Evolutionary conservation across 2,888 invertebrate genomes (phyloP), one percentile per base, ranked within the genome.

Genomic region (Caenorhabditis drosophilae): DNA sequence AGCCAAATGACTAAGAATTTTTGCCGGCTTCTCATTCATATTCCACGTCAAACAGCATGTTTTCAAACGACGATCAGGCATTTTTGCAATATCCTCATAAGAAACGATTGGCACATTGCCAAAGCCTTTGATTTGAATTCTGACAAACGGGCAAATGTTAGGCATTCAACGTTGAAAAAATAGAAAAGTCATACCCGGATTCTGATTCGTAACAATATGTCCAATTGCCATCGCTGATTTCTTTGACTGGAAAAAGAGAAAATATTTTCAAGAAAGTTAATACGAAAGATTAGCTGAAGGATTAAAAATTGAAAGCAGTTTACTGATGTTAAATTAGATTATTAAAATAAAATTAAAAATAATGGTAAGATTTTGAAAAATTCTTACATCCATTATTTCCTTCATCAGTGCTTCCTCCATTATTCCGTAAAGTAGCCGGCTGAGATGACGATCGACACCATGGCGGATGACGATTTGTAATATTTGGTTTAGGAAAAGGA

Each of bases 21-120:
- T 69, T 1, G 45, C 67, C 2, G 46, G 66, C 59, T 78, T 79
- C 23, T 74, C 71, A 44, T 76, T 75, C 38, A 80, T 72, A 64
- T 80, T 80, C 80, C 80, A 80, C 9, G 79, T 80, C 15, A 80
- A 40, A 11, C 52, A 45, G 23, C 62, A 55, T 2, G 69, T 25
- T 15, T 57, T 53, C 11, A 73, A 41, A 34, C 61, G 51, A 23
- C 63, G 38, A 25, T 73, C 69, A 12, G 55, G 36, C 50, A 69
- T 55, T 22, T 56, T 57, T 12, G 68, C 69, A 12, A 73, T 60
- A 9, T 58, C 54, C 1, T 63, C 56, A 40, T 73, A 69, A n/a
- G 57, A 61, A 26, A 69, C 66, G 22, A 73, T 73, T 1, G 70
- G 68, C 2, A 69, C 68, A 51, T 67, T 68, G 2, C 73, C 73